Evolutionary conservation across 1,140 invertebrate species (phyloP).

Genomic region (Bradynema listronoti): DNA sequence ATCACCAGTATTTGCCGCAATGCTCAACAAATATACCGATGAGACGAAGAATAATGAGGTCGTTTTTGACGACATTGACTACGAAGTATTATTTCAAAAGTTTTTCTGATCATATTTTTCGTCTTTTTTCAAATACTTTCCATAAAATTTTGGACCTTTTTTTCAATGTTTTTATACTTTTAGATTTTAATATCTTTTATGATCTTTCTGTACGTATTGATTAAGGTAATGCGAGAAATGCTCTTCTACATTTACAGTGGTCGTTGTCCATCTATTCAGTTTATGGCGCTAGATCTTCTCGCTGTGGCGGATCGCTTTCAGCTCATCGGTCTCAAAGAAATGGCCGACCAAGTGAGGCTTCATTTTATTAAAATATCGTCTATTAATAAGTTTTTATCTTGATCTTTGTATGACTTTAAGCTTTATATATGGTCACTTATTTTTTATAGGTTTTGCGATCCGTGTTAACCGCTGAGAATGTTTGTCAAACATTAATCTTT

Average conservation of each 20-base stretch:
- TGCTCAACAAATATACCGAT: slow-evolving; percentile 47
- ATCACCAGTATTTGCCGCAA: slow-evolving; percentile 58
- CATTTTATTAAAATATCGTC: neutral
- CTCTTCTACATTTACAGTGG: slow-evolving; percentile 50
- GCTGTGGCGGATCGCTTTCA: slow-evolving; percentile 53
- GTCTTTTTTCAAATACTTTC: too few relatives aligned
- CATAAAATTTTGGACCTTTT: too few relatives aligned
- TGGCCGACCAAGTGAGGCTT: slow-evolving; percentile 45
- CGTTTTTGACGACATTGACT: slow-evolving; percentile 49
- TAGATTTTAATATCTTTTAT: neutral
- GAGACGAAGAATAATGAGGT: slow-evolving; percentile 45
- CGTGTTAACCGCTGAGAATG: slow-evolving; percentile 42
- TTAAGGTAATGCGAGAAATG: slow-evolving; percentile 46
- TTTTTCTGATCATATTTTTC: too few relatives aligned
- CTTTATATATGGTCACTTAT: neutral
- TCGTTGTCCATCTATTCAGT: slow-evolving; percentile 24
- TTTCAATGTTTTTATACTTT: too few relatives aligned
- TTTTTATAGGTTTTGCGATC: slow-evolving; percentile 36
- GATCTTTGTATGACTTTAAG: neutral
- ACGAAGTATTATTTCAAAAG: too few relatives aligned
- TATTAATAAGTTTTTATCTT: neutral
- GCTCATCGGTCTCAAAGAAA: slow-evolving; percentile 48
- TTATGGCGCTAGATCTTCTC: slow-evolving; percentile 45
- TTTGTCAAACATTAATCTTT: slow-evolving; percentile 44
- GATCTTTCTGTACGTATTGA: too few relatives aligned